Percentiles rank a stretch among this genome's conserved stretches.
These are phyloP conservation scores for Koerneria pararmatus DNA, from an alignment of 2,888 invertebrate species.

Conservation along the genomic window DNA sequence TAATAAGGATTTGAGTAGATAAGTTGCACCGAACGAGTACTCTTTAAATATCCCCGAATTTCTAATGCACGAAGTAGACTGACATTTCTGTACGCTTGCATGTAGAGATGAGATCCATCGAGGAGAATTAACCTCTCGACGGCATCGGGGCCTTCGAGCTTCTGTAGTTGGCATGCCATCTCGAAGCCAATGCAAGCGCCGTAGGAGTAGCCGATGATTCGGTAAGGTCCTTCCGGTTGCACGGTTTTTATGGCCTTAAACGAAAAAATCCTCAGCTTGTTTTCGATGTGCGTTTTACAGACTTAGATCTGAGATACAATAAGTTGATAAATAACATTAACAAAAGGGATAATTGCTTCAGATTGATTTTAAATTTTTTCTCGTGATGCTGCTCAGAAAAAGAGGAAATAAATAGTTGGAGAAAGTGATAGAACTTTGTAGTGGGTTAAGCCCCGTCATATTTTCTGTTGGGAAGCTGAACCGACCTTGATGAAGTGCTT, in stretches of 20 bases:
- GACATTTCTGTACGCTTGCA: conserved; percentile 62
- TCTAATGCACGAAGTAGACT: conserved; percentile 31
- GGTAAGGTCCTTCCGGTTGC: conserved; percentile 80
- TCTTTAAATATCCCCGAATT: conserved; percentile 1
- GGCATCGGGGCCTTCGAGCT: conserved; percentile 54
- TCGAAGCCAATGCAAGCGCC: conserved; percentile 91
- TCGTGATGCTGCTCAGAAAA: no score
- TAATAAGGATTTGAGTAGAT: no score
- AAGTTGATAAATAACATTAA: background rate
- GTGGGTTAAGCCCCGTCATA: background rate
- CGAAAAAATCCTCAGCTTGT: background rate
- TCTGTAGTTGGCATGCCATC: conserved; percentile 81
- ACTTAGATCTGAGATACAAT: background rate
- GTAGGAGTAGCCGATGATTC: conserved; percentile 88
- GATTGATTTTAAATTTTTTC: no score
- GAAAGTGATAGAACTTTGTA: no score
- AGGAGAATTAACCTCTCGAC: conserved; percentile 71
- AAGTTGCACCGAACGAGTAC: no score
- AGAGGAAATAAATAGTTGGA: background rate
- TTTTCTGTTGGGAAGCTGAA: background rate
- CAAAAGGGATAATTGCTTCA: no score
- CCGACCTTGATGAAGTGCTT: conserved; percentile 50
- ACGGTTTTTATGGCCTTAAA: conserved; percentile 71
- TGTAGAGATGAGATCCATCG: conserved; percentile 72
- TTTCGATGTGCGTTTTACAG: no score